phyloP scores from a whole-genome alignment of 1,140 invertebrate species.

The Platyura marginata region DNA sequence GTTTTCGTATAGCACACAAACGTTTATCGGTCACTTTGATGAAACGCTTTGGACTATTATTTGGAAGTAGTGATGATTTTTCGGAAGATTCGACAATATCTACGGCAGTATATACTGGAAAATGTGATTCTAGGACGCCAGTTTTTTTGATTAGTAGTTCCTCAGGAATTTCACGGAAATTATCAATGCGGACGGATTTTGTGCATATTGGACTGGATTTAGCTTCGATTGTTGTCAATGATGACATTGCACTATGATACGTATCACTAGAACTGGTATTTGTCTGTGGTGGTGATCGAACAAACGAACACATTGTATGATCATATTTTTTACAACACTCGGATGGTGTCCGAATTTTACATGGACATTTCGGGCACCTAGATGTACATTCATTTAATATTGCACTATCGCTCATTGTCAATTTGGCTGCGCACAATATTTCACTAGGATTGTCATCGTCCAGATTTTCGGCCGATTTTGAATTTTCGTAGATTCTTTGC shows the following conservation, averaged over 20 bases:
- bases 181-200: background rate
- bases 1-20: constrained; percentile 15
- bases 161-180: background rate
- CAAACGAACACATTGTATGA: constrained; percentile 8
- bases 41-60: constrained; percentile 5
- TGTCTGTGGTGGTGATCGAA: background rate
- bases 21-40: constrained; percentile 12
- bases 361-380: constrained; percentile 14
- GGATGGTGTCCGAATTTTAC: constrained; percentile 3
- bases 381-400: constrained; percentile 15
- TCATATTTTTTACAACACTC: constrained; percentile 10
- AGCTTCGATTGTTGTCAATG: constrained; percentile 9
- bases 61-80: constrained; percentile 1
- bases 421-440: constrained; percentile 9
- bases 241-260: constrained; percentile 21
- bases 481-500: constrained; percentile 9
- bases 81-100: constrained; percentile 5
- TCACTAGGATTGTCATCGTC: constrained; percentile 8
- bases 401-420: constrained; percentile 21
- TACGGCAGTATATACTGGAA: constrained; percentile 8
- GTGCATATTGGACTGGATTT: background rate
- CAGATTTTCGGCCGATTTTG: constrained; percentile 20
- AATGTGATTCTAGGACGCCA: constrained; percentile 22
- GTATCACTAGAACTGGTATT: constrained; percentile 16
- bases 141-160: constrained; percentile 10